A percentile compares a stretch with the other conserved stretches of the same genome.
Evolutionary conservation across 2,113 vertebrate genomes (phyloP).

Genomic region (Nyctibius bracteatus): DNA sequence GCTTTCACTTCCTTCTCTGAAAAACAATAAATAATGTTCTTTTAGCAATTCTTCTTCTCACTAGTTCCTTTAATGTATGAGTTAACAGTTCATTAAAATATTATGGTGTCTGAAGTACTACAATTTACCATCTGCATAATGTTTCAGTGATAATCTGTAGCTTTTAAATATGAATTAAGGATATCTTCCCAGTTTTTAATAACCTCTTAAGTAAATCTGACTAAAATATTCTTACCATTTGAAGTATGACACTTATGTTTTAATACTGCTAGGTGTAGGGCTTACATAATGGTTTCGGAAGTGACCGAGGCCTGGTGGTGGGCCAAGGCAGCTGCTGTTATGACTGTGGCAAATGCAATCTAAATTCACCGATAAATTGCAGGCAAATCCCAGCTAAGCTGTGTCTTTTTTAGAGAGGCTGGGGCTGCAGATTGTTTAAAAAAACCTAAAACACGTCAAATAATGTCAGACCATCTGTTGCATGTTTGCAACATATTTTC

Average conservation of each 20-base stretch:
- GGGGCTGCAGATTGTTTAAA: constrained; percentile 51
- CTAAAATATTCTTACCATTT: constrained; percentile 22
- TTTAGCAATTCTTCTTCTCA: background rate
- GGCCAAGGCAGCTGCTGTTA: constrained; percentile 53
- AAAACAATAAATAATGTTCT: background rate
- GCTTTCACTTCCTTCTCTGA: background rate
- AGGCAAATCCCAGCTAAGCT: constrained; percentile 82
- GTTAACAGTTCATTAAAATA: background rate
- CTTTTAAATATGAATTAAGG: background rate
- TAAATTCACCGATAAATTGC: constrained; percentile 73
- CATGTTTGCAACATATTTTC: constrained; percentile 50
- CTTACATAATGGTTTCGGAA: constrained; percentile 65
- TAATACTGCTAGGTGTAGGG: background rate
- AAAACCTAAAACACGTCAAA: constrained; percentile 46
- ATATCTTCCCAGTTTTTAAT: background rate
- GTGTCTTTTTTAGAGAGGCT: constrained; percentile 65
- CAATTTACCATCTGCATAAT: background rate
- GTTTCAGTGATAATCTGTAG: background rate
- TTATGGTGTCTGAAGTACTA: background rate
- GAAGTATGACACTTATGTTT: background rate
- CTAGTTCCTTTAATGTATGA: background rate
- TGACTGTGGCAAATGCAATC: constrained; percentile 46
- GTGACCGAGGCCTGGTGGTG: constrained; percentile 53
- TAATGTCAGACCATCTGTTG: constrained; percentile 78
- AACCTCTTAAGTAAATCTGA: background rate